Base-by-base conservation (phyloP, 2,113 vertebrate genomes). In the Muntiacus reevesi region DNA sequence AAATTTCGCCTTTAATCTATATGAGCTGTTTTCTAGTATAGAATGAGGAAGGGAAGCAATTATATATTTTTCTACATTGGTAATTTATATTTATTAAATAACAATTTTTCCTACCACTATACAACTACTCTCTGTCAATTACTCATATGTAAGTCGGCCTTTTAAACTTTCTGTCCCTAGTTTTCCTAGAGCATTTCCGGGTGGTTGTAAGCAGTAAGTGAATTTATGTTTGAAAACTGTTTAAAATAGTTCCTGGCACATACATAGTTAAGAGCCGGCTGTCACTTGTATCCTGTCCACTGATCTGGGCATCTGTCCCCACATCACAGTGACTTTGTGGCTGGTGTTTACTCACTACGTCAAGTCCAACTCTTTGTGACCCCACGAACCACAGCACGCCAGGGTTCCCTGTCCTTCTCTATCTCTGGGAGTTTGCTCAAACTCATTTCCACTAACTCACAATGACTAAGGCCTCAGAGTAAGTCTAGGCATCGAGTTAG, bases 231-330 rank as follows among this genome's bases (percentile, higher is more conserved):
- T 16, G 74, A 43, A 15, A 43, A 40, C 1, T 76, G 40, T 8
- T 76, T 43, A 76, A 76, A 27, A 76, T 76, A 43, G 12, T 27
- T 7, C 40, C 12, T 4, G 36, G 21, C 71, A 43, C 71, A 43
- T 7, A 2, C 36, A 27, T 1, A 6, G 11, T 21, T 14, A 43
- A 7, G 40, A 15, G 12, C 40, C 6, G 19, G 67, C 43, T 45
- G 7, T 2, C 17, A 4, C 12, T 6, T 25, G 60, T 9, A 5
- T 9, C 17, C 36, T 15, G 13, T 13, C 40, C 40, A 3, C 3
- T 2, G 14, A 0, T 13, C 55, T 83, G 40, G 3, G n/a, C 30
- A 0, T 23, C 40, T n/a, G 1, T 15, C 19, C 21, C 6, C 1
- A 0, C 0, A 14, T 6, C 71, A 27, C 71, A 6, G 0, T 1